A percentile compares a stretch with the other conserved stretches of the same genome.
phyloP scores from a whole-genome alignment of 2,888 invertebrate genomes.

The Nymphalis c-album region DNA sequence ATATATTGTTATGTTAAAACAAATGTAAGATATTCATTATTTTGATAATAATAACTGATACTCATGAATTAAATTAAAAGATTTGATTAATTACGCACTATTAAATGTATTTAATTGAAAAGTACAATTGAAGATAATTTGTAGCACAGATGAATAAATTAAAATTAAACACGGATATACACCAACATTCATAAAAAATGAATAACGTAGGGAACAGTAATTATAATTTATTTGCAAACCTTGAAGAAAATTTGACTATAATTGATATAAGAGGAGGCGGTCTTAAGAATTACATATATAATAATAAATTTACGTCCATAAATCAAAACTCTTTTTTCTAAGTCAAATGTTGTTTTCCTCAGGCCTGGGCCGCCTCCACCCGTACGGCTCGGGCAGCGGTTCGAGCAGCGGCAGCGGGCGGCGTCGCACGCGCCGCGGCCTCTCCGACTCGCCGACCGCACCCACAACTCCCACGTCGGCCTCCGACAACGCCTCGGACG shows the following conservation, averaged over 20 bases:
- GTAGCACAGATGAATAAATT: too few relatives aligned
- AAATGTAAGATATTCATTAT: too few relatives aligned
- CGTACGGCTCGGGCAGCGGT: conserved; percentile 90
- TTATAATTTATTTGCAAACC: too few relatives aligned
- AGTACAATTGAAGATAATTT: too few relatives aligned
- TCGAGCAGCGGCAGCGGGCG: conserved; percentile 83
- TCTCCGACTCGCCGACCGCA: conserved; percentile 88
- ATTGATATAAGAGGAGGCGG: neutral
- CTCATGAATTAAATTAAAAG: too few relatives aligned
- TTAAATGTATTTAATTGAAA: too few relatives aligned
- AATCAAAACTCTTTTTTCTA: neutral
- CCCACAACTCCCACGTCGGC: conserved; percentile 83
- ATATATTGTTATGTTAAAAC: neutral
- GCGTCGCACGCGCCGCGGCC: conserved; percentile 81
- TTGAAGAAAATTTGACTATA: too few relatives aligned
- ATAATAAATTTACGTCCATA: neutral
- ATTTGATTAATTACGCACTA: too few relatives aligned
- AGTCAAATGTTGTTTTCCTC: conserved; percentile 48
- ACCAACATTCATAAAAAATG: too few relatives aligned
- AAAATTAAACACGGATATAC: too few relatives aligned
- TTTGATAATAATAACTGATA: too few relatives aligned
- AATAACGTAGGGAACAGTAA: too few relatives aligned
- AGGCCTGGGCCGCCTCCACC: conserved; percentile 91
- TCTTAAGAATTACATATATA: neutral
- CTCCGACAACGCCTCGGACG: conserved; percentile 92